A percentile compares a stretch with the other conserved stretches of the same genome.
phyloP scores from a whole-genome alignment of 2,888 invertebrate species.

The Agrochola lota region DNA sequence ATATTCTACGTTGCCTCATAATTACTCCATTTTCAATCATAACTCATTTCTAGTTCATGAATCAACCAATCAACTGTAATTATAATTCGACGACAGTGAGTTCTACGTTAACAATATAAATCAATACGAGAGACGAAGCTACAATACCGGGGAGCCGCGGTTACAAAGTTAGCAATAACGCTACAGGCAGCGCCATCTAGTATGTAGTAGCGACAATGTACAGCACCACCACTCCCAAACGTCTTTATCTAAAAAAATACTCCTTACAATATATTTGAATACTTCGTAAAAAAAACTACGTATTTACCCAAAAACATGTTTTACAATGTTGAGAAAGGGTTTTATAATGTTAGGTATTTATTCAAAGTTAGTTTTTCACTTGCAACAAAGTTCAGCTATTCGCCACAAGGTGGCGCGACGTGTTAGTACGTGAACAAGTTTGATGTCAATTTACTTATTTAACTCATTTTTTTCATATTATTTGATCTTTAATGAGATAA shows the following conservation, averaged over 20 bases:
- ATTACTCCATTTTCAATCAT: slow-evolving; percentile 5
- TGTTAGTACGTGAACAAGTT: neutral
- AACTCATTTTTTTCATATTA: neutral
- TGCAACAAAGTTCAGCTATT: slow-evolving; percentile 49
- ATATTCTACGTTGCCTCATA: neutral
- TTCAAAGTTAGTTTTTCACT: neutral
- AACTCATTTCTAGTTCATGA: slow-evolving; percentile 27
- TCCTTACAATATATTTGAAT: neutral
- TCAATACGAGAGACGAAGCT: slow-evolving; percentile 46
- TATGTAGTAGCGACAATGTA: slow-evolving; percentile 44
- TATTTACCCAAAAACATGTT: too few species aligned
- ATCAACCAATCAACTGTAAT: slow-evolving; percentile 41
- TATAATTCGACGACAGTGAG: slow-evolving; percentile 25
- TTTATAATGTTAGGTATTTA: neutral
- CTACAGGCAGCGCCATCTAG: slow-evolving; percentile 62
- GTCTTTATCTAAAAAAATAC: neutral
- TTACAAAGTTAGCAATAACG: neutral
- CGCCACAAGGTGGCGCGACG: slow-evolving; percentile 62
- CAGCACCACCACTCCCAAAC: slow-evolving; percentile 11
- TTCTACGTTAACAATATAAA: slow-evolving; percentile 29
- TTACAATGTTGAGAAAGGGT: neutral
- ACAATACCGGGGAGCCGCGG: neutral
- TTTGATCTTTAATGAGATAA: neutral
- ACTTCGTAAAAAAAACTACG: neutral
- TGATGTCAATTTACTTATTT: neutral